Conservation (phyloP, 2,888 invertebrate species). For the Macaria notata region DNA sequence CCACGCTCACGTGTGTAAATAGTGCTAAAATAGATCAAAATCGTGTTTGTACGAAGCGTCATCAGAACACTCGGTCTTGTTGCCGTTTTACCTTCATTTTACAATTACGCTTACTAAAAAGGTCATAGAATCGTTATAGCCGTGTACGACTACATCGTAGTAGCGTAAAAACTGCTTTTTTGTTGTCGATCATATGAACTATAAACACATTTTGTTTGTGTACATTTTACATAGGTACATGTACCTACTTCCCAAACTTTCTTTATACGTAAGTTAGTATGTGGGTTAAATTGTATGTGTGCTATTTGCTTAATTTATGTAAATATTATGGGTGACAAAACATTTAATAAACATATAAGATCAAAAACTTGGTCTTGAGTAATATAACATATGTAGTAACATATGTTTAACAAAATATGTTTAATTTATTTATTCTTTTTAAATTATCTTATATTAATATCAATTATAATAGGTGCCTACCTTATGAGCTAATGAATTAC, state of each 20-base stretch:
- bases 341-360: too few relatives aligned
- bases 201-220: background rate
- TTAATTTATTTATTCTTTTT: too few relatives aligned
- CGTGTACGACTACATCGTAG: background rate
- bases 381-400: too few relatives aligned
- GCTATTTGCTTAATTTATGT: too few relatives aligned
- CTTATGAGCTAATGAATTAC: too few relatives aligned
- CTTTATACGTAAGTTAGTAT: background rate
- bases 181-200: background rate
- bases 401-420: too few relatives aligned
- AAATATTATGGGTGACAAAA: too few relatives aligned
- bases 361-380: too few relatives aligned
- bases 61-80: conserved; percentile 4
- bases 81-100: conserved; percentile 6
- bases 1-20: conserved; percentile 9
- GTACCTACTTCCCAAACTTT: background rate
- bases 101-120: conserved; percentile 5
- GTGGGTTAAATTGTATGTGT: too few relatives aligned
- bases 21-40: background rate
- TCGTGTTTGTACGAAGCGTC: background rate
- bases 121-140: conserved; percentile 4
- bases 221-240: background rate
- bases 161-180: background rate
- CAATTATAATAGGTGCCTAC: too few relatives aligned
- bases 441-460: too few relatives aligned